Evolutionary conservation across 64 coral and sea anemone genomes (phyloP).

Genomic region (Hydrozoanthus tunicans): DNA sequence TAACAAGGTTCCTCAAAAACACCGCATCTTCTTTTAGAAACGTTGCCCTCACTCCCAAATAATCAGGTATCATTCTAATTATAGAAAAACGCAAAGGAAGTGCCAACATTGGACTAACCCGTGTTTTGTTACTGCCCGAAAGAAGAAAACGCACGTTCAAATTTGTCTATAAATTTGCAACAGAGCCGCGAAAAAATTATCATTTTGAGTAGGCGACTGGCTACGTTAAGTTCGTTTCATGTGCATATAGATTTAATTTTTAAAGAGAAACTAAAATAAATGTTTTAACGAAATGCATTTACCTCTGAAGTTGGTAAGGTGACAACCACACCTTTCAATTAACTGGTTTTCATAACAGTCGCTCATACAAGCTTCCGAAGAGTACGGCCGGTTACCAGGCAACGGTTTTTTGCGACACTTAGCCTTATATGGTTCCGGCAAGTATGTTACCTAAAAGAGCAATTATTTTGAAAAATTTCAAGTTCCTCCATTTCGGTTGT

Average conservation of each 20-base stretch:
- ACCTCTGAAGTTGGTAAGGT: constrained; percentile 17
- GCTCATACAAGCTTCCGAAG: constrained; percentile 24
- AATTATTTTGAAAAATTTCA: too few relatives aligned
- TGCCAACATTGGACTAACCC: too few relatives aligned
- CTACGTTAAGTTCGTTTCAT: neutral
- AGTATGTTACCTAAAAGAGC: constrained; percentile 1
- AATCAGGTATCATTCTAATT: too few relatives aligned
- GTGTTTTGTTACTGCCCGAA: too few relatives aligned
- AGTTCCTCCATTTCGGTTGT: neutral
- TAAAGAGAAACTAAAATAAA: neutral
- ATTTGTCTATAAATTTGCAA: too few relatives aligned
- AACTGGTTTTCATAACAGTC: constrained; percentile 23
- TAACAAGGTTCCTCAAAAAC: too few relatives aligned
- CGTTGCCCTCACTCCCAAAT: too few relatives aligned
- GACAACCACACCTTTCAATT: constrained; percentile 27
- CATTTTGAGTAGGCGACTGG: too few relatives aligned
- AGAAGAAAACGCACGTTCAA: too few relatives aligned
- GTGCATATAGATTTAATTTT: neutral
- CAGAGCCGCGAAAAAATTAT: too few relatives aligned
- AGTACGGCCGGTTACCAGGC: constrained; percentile 44
- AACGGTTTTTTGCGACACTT: constrained; percentile 29
- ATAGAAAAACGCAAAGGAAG: too few relatives aligned
- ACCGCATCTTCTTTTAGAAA: too few relatives aligned
- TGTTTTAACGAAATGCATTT: neutral
- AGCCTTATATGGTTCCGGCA: constrained; percentile 19